A percentile compares a stretch with the other conserved stretches of the same genome.
These are phyloP conservation scores for Scleropages formosus DNA, from an alignment of 2,797 vertebrate species.

Conservation along the genomic window DNA sequence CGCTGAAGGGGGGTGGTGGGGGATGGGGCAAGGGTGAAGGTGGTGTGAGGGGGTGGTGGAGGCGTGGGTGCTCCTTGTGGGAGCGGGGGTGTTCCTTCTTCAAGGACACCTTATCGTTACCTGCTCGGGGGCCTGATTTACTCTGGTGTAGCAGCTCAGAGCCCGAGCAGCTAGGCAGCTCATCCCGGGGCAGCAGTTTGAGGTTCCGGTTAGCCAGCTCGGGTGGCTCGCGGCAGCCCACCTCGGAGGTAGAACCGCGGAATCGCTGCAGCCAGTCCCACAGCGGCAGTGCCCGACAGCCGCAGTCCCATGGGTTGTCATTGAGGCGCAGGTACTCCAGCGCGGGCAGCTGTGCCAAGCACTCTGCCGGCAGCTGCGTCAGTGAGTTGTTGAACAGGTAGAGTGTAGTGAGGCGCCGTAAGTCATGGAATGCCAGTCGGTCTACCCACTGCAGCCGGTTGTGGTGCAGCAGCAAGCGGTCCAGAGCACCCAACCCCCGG, in stretches of 20 bases:
- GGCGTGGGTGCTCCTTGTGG: conserved; percentile 58
- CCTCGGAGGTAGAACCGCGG: conserved; percentile 85
- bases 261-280: conserved; percentile 97
- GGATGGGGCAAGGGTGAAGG: conserved; percentile 63
- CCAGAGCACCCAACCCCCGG: conserved; percentile 86
- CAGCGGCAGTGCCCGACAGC: conserved; percentile 85
- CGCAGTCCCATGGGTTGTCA: conserved; percentile 93
- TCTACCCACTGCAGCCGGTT: conserved; percentile 95
- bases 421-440: conserved; percentile 88
- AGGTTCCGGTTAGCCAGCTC: conserved; percentile 80
- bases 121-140: conserved; percentile 82
- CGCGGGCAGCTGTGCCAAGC: conserved; percentile 81
- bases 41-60: conserved; percentile 54
- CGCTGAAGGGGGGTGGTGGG: conserved; percentile 59
- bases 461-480: conserved; percentile 91
- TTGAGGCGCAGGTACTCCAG: conserved; percentile 96
- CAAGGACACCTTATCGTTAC: conserved; percentile 73
- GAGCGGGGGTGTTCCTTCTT: conserved; percentile 70
- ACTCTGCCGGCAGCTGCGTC: conserved; percentile 84
- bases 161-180: conserved; percentile 86
- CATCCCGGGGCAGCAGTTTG: conserved; percentile 81
- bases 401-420: conserved; percentile 89
- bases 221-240: conserved; percentile 78
- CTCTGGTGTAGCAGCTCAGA: conserved; percentile 90
- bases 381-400: conserved; percentile 97